phyloP scores from a whole-genome alignment of 2,888 invertebrate genomes.

The Malthinus flaveolus region DNA sequence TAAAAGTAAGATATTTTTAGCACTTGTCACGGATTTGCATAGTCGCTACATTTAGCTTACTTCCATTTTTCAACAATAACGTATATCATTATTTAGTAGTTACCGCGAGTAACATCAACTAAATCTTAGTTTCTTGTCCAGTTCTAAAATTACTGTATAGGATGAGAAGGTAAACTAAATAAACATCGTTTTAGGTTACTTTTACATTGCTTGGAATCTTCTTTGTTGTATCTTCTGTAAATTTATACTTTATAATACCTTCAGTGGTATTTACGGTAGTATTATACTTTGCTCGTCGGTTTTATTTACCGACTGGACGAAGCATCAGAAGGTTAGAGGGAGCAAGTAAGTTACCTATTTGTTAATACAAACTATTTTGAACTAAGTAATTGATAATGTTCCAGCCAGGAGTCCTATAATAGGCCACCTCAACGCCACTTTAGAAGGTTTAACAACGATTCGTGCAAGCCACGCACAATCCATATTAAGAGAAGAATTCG shows the following conservation, averaged over 20 bases:
- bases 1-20: neutral
- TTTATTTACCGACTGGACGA: slow-evolving; percentile 70
- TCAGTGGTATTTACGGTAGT: slow-evolving; percentile 63
- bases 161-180: too few relatives aligned
- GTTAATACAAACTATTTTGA: neutral
- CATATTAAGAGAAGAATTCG: slow-evolving; percentile 46
- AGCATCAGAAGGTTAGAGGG: slow-evolving; percentile 70
- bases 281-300: slow-evolving; percentile 63
- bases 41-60: too few relatives aligned
- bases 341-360: slow-evolving; percentile 51
- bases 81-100: too few relatives aligned
- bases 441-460: slow-evolving; percentile 49
- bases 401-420: slow-evolving; percentile 50
- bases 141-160: neutral
- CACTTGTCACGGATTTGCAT: too few relatives aligned
- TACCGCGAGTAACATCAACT: too few relatives aligned
- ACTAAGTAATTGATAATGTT: neutral
- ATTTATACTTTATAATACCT: slow-evolving; percentile 67
- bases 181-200: neutral
- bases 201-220: neutral
- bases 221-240: slow-evolving; percentile 51
- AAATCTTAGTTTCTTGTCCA: too few relatives aligned
- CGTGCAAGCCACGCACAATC: slow-evolving; percentile 46
- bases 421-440: slow-evolving; percentile 49
- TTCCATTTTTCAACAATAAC: too few relatives aligned